Conservation (phyloP, 2,113 vertebrate genomes). For the Gymnocephalus cernua region DNA sequence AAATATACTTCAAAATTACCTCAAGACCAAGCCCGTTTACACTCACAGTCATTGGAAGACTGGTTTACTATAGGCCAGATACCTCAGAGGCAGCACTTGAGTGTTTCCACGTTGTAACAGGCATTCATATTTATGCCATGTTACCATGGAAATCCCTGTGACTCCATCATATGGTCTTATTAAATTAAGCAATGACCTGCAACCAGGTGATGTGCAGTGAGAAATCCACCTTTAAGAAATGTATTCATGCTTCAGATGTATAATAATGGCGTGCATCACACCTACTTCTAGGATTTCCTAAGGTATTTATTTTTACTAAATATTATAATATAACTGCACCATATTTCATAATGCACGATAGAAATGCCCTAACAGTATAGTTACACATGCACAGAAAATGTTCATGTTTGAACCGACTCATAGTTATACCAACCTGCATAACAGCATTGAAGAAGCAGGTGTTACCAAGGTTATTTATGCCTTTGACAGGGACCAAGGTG, state of each 20-base stretch:
- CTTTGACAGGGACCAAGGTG: slow-evolving; percentile 91
- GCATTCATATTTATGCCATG: background rate
- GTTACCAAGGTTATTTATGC: slow-evolving; percentile 97
- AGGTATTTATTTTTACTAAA: background rate
- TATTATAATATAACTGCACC: background rate
- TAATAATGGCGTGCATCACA: background rate
- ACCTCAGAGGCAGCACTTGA: background rate
- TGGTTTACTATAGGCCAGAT: slow-evolving; percentile 2
- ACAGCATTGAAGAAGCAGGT: slow-evolving; percentile 99
- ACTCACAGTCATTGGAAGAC: slow-evolving; percentile 11
- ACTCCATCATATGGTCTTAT: slow-evolving; percentile 10
- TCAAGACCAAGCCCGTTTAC: slow-evolving; percentile 33
- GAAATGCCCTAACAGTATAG: background rate
- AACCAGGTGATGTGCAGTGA: background rate
- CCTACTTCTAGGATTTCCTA: background rate
- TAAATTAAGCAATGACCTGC: background rate
- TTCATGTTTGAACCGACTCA: background rate
- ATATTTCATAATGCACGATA: background rate
- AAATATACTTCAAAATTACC: slow-evolving; percentile 50
- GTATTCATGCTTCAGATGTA: background rate
- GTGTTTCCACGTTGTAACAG: background rate
- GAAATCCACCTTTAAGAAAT: slow-evolving; percentile 7
- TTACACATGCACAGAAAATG: background rate
- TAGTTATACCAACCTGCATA: slow-evolving; percentile 89
- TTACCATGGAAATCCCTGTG: slow-evolving; percentile 9